Percentiles rank a stretch among this genome's conserved stretches.
Evolutionary conservation across 2,888 invertebrate genomes (phyloP).

Genomic region (Deladenus siricidicola): DNA sequence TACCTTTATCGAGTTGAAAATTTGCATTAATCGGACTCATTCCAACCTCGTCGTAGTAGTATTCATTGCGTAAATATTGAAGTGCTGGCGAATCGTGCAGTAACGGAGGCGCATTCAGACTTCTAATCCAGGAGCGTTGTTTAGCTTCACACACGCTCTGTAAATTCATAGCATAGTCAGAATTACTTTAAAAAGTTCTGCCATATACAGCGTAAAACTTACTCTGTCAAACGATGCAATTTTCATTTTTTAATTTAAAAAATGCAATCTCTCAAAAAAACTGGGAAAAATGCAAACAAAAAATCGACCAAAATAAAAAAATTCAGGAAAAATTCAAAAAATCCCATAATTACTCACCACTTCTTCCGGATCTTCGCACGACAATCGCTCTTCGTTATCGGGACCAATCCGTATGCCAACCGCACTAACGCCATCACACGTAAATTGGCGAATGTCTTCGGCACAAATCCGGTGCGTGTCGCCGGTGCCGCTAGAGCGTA

Average conservation of each 20-base stretch:
- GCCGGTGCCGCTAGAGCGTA: neutral
- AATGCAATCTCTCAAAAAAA: too few relatives aligned
- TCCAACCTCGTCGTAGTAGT: slow-evolving; percentile 40
- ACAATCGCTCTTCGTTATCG: neutral
- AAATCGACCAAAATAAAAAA: neutral
- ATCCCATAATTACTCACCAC: slow-evolving; percentile 1
- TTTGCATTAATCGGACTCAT: slow-evolving; percentile 30
- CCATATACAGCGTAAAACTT: too few relatives aligned
- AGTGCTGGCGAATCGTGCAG: slow-evolving; percentile 36
- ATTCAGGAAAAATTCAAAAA: neutral
- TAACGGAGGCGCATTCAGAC: slow-evolving; percentile 26
- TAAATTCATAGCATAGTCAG: too few relatives aligned
- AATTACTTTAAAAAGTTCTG: too few relatives aligned
- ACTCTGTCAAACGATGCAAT: too few relatives aligned
- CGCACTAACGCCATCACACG: neutral
- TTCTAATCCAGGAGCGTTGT: slow-evolving; percentile 22
- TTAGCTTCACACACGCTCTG: slow-evolving; percentile 18
- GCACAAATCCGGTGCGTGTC: neutral
- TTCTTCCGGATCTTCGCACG: slow-evolving; percentile 7
- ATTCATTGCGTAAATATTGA: slow-evolving; percentile 30
- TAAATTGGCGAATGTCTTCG: neutral
- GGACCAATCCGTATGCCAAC: neutral
- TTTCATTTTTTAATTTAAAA: too few relatives aligned
- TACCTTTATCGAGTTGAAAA: slow-evolving; percentile 6
- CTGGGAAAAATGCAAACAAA: too few relatives aligned